Percentiles rank a stretch among this genome's conserved stretches.
Conservation (phyloP, 2,113 vertebrate genomes). For the Myotis brandtii region DNA sequence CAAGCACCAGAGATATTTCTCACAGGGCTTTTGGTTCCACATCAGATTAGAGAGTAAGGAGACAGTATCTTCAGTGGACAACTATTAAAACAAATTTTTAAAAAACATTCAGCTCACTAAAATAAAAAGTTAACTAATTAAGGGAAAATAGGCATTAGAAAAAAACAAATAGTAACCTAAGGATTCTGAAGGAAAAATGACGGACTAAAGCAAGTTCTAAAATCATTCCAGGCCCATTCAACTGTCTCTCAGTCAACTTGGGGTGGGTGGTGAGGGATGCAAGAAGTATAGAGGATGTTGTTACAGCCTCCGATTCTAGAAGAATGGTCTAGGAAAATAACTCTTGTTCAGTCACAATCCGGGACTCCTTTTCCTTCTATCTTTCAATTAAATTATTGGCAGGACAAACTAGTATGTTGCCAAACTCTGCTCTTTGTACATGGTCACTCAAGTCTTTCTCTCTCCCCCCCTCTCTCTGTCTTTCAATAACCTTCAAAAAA, state of each 20-base stretch:
- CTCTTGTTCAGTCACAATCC: slow-evolving; percentile 41
- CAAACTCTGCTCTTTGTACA: background rate
- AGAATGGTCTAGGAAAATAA: background rate
- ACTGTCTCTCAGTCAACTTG: background rate
- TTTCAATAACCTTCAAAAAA: slow-evolving; percentile 28
- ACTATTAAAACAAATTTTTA: background rate
- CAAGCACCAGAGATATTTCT: background rate
- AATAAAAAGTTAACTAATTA: background rate
- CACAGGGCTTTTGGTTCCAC: background rate
- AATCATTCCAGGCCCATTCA: background rate
- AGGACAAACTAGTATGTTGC: background rate
- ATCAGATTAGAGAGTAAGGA: background rate
- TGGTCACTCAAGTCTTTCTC: background rate
- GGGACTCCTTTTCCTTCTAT: background rate
- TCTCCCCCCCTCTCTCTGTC: background rate
- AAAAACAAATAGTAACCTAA: slow-evolving; percentile 31
- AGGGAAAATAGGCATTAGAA: background rate
- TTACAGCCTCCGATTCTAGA: slow-evolving; percentile 18
- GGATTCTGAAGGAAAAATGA: background rate
- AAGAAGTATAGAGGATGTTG: fast-evolving
- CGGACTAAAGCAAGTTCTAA: background rate
- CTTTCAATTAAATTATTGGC: slow-evolving; percentile 54
- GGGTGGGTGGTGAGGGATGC: background rate
- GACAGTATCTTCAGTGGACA: background rate
- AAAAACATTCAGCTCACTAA: background rate